Base-by-base conservation (phyloP, 1,140 invertebrate species). In the Brachionus sp. region DNA sequence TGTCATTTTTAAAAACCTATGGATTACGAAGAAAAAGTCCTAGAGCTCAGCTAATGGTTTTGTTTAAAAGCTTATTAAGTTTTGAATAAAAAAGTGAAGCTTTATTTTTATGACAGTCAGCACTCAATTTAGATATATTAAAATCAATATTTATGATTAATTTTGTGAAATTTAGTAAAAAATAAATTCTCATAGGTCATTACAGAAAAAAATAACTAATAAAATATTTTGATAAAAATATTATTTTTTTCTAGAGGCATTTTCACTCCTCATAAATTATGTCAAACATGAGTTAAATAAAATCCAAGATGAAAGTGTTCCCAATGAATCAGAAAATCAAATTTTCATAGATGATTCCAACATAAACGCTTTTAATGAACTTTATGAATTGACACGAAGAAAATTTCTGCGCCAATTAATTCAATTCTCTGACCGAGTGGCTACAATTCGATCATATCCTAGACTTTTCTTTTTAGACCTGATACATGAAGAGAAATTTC, bases 381-480 rank as follows among this genome's bases (percentile, higher is more conserved):
- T 88, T 50, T 86, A 85, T 84, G 87, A 88, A 84, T 82, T 88
- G 39, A 87, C 86, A 0, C 87, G 88, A 84, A 84, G 87, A 25
- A 87, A 87, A 83, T 87, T 88, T 75, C 82, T 87, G 13, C 84
- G 86, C 13, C 87, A 88, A 84, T 82, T 87, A 13, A 84, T 82
- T 19, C 75, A 85, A 13, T 88, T 86, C 86, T 85, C 3, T 77
- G 85, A 9, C 62, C 73, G 7, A 85, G 85, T 37, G 86, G 86
- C 50, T 7, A 82, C 57, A 19, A 10, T 29, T 23, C 19, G 42
- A 10, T n/a, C 19, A 23, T 82, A 82, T 68, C 80, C 80, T 10
- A 12, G 80, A 37, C 57, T 82, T 19, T 82, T 68, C 50, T 66
- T 33, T 16, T 7, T 82, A 9, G 80, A 82, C 42, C 44, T 82